Evolutionary conservation across 2,888 invertebrate genomes (phyloP), one percentile per base, ranked within the genome.

Genomic region (Nomada flava): DNA sequence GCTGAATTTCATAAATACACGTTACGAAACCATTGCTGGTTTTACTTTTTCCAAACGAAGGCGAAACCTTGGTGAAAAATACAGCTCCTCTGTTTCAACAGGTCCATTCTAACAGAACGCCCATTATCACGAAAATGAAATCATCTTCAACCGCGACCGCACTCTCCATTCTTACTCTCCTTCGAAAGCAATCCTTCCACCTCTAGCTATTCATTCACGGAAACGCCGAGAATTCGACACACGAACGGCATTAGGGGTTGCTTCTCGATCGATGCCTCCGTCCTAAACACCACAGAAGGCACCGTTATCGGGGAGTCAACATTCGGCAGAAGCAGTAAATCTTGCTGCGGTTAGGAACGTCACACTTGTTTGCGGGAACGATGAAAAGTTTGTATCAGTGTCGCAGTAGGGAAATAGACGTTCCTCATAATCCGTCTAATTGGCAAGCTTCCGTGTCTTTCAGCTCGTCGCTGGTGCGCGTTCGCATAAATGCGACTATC

Each of bases 361-460:
- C 91, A 91, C 86, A 90, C 82, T 91, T 90, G 90, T 91, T 91
- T 90, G 86, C 36, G 68, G 76, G 68, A 82, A 79, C 78, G 83
- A 91, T 89, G 88, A 88, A 89, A 90, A 79, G 70, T 81, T 69
- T 76, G 57, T 62, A 62, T 73, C 53, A 68, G 29, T 52, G 18
- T 9, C 29, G 69, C 79, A 67, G 63, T 63, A 9, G 59, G 23
- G 71, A 50, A 20, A 44, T 44, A 10, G 74, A 60, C 59, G 53
- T 62, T 63, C 26, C 67, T 47, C 64, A 47, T 86, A 83, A 87
- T 85, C 84, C 86, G 67, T 62, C 75, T 85, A 88, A 88, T 89
- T 85, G 80, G 67, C 67, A 79, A 73, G 50, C 29, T 59, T 11
- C 44, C 64, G 77, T 78, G 55, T 69, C 55, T 65, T 62, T 36